These are phyloP conservation scores for Tiliqua scincoides DNA, from an alignment of 2,113 vertebrate genomes.

Conservation along the genomic window DNA sequence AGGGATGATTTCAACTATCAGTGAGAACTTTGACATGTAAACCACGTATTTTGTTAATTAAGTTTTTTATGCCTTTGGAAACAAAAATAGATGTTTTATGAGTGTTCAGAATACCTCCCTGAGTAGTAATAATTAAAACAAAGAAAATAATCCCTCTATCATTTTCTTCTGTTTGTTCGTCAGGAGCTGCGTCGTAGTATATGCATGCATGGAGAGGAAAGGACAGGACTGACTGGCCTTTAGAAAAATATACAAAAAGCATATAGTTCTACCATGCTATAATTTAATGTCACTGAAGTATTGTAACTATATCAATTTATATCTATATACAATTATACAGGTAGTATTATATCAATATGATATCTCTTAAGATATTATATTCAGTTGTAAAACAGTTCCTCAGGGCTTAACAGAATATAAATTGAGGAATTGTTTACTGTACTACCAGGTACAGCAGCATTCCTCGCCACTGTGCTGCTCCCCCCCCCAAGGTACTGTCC, in stretches of 20 bases:
- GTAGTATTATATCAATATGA: too few relatives aligned
- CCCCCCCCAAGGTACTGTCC: too few relatives aligned
- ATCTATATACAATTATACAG: too few relatives aligned
- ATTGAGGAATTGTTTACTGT: too few relatives aligned
- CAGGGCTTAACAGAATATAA: too few relatives aligned
- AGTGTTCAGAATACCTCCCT: too few relatives aligned
- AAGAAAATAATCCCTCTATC: too few relatives aligned
- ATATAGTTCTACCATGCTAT: background rate
- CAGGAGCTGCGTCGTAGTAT: background rate
- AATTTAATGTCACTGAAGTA: background rate
- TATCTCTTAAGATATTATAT: rapidly evolving
- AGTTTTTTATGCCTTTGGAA: background rate
- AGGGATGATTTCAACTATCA: background rate
- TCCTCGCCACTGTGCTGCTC: too few relatives aligned
- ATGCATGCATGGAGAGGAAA: background rate
- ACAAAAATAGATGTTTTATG: background rate
- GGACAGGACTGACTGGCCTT: background rate
- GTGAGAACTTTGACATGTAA: background rate
- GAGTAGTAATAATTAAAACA: too few relatives aligned
- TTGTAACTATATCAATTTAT: too few relatives aligned
- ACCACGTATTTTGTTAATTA: background rate
- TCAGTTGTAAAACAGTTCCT: rapidly evolving
- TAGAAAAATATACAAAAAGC: background rate
- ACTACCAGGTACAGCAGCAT: too few relatives aligned
- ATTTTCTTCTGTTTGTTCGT: background rate